Base-by-base conservation (phyloP, 2,888 invertebrate species). In the Pegoplata infirma region DNA sequence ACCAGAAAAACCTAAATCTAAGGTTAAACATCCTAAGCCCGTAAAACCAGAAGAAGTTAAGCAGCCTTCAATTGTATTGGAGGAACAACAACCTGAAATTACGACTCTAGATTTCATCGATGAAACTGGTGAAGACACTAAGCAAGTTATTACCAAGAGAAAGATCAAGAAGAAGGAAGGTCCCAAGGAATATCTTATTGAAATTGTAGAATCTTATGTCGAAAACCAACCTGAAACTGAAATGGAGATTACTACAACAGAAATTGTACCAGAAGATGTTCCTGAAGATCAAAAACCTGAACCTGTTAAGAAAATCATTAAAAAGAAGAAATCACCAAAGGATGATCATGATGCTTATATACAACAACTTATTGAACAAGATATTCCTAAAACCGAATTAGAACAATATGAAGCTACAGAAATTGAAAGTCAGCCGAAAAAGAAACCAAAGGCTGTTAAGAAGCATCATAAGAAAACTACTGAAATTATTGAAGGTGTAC, bases 171-270 rank as follows among this genome's bases (percentile, higher is more conserved):
- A 90, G 80, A 87, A 86, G 40, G 86, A 87, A 75, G 88, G 89
- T 10, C 86, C 86, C 80, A 90, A 90, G 77, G 88, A 90, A 82
- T 90, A 90, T 81, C 75, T 88, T 0, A 88, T 88, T 10, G 87
- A 90, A 85, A 88, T 90, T 16, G 80, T 87, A 1, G 90, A 90
- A 23, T 87, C 89, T 1, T 86, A 87, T 74, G 89, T 89, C 72
- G 89, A 90, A 73, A 88, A 87, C 10, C 86, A 90, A 46, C 85
- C 86, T 0, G 87, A 90, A 85, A 88, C 90, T 0, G 86, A 90
- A 55, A 84, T 90, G 0, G 85, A 89, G 5, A 88, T 91, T 28
- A 87, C 88, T 44, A 89, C 89, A 64, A 86, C 88, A 1, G 90
- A 91, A 84, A 82, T 82, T 84, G 85, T 44, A 73, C 85, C 87